Evolutionary conservation across 1,140 invertebrate species (phyloP).

Genomic region (Procambarus virginalis): DNA sequence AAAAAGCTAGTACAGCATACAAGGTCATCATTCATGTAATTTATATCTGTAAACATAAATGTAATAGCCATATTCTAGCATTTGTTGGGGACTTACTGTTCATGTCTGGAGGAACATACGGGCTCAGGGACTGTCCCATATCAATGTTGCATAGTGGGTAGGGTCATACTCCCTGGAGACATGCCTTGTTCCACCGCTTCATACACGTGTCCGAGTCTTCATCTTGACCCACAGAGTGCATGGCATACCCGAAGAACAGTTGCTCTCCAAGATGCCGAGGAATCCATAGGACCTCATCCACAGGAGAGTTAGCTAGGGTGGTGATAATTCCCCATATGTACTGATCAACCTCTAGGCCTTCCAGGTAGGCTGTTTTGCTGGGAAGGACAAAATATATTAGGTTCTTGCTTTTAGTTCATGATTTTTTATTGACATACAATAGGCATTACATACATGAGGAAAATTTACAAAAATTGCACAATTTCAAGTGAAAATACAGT

Average conservation of each 20-base stretch:
- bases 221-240: conserved; percentile 54
- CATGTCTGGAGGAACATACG: conserved; percentile 92
- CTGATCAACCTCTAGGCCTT: conserved; percentile 96
- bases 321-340: conserved; percentile 97
- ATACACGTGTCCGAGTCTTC: conserved; percentile 72
- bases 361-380: conserved; percentile 94
- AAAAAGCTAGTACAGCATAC: too few relatives aligned
- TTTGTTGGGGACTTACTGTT: conserved; percentile 79
- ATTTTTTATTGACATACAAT: neutral
- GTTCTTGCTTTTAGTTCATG: neutral
- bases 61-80: too few relatives aligned
- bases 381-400: conserved; percentile 72
- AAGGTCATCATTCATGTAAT: too few relatives aligned
- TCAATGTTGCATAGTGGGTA: conserved; percentile 96
- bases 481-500: neutral
- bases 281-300: conserved; percentile 95
- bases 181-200: conserved; percentile 85
- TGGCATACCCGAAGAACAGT: conserved; percentile 17
- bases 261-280: conserved; percentile 91
- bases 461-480: neutral
- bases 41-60: too few relatives aligned
- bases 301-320: conserved; percentile 82
- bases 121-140: conserved; percentile 86
- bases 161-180: conserved; percentile 94
- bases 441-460: conserved; percentile 17